Evolutionary conservation across 2,797 vertebrate genomes (phyloP).

Genomic region (Pelodytes ibericus): DNA sequence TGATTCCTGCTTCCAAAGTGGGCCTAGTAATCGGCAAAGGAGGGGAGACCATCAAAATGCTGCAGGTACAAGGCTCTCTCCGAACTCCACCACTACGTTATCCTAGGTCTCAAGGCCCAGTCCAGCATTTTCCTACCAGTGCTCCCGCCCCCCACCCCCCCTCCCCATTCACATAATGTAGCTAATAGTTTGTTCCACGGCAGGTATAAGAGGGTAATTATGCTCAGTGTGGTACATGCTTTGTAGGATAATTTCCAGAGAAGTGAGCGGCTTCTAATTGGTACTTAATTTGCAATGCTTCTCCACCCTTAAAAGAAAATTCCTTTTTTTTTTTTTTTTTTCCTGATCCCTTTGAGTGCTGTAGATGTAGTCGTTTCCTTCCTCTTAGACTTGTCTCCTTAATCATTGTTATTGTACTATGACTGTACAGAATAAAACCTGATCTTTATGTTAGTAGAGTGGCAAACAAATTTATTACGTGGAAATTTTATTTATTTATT

Average conservation of each 20-base stretch:
- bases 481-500: too few species aligned
- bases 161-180: conserved; percentile 16
- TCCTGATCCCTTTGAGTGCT: not conserved
- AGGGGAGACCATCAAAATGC: conserved; percentile 96
- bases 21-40: conserved; percentile 98
- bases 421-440: too few species aligned
- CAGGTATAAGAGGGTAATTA: conserved; percentile 53
- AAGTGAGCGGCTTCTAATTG: conserved; percentile 43
- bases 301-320: not conserved
- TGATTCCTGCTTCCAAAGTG: conserved; percentile 97
- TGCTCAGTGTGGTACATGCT: conserved; percentile 42
- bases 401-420: too few species aligned
- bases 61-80: conserved; percentile 80
- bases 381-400: too few species aligned
- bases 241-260: conserved; percentile 42
- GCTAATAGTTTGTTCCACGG: conserved; percentile 47
- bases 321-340: not conserved
- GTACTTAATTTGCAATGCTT: conserved; percentile 34
- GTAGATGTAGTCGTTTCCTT: not conserved
- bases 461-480: too few species aligned
- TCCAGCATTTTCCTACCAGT: conserved; percentile 7
- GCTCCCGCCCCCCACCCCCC: not conserved
- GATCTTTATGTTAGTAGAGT: too few species aligned
- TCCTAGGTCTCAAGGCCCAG: not conserved
- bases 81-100: not conserved